Conservation (phyloP, 2,113 vertebrate species). For the Melospiza georgiana region DNA sequence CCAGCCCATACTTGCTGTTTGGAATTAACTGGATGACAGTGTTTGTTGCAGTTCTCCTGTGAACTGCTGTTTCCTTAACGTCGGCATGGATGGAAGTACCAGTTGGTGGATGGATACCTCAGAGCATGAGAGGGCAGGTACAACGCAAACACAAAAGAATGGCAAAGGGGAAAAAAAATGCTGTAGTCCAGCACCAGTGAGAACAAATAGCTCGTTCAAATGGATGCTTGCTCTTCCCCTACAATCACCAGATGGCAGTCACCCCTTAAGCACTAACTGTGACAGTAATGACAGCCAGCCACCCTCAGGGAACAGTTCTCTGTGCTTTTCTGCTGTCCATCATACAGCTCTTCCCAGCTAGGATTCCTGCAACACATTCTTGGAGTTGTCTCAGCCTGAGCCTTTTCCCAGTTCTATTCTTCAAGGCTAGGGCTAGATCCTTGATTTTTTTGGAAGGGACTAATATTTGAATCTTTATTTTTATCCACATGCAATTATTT, state of each 20-base stretch:
- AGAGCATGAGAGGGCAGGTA: background rate
- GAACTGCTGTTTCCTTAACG: background rate
- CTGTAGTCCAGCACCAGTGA: rapidly evolving
- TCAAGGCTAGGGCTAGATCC: background rate
- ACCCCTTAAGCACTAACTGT: background rate
- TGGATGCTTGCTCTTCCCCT: background rate
- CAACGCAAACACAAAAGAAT: background rate
- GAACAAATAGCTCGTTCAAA: background rate
- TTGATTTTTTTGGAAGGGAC: background rate
- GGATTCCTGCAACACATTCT: background rate
- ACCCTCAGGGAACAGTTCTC: background rate
- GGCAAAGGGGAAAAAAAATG: background rate
- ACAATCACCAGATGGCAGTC: constrained; percentile 17
- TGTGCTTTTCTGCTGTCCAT: background rate
- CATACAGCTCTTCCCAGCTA: rapidly evolving
- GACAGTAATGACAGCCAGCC: no score
- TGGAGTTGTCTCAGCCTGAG: background rate
- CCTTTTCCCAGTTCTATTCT: background rate
- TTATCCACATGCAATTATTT: background rate
- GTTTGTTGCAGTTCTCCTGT: background rate
- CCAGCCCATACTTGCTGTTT: background rate
- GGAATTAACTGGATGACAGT: background rate
- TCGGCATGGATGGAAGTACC: background rate
- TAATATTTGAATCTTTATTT: background rate
- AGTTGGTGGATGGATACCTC: background rate